Base-by-base conservation (phyloP, 2,113 vertebrate species). In the Corythornis cristatus region DNA sequence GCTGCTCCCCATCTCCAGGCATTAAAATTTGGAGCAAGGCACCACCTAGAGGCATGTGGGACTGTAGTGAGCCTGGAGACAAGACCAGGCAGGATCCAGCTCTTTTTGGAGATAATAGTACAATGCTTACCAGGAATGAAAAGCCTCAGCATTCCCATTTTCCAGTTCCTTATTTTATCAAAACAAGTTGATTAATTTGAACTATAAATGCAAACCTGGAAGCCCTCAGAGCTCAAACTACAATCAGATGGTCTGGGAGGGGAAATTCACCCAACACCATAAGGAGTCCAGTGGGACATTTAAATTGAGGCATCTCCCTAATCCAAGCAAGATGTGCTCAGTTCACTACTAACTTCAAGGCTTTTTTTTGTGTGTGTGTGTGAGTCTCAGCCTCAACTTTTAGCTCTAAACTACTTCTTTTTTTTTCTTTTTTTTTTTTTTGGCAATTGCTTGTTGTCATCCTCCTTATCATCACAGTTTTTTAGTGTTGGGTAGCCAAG, bases 11-110 rank as follows among this genome's bases (percentile, higher is more conserved):
- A 11, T 54, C 40, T 93, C 25, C 68, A 2, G 51, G 77, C 84
- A 33, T 15, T 40, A 88, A 96, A 95, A 33, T 83, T 79, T 82
- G 87, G 96, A 90, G 95, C 61, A 68, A 96, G 96, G 96, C 97
- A 95, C 97, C 97, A 93, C 96, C 98, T 97, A 93, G 96, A 97
- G 98, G 97, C 90, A 12, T 54, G 16, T 50, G 31, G 21, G 60
- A 12, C 40, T 83, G 76, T 6, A 78, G 35, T 18, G 21, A 94
- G 81, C 46, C 65, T 46, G 68, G 37, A 48, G 40, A 9, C 1
- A 2, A 60, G 43, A 21, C 3, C 31, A 2, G 20, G 37, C 28
- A 4, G 18, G 40, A 35, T 31, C 50, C 54, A 33, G 74, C 82
- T 78, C 79, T 51, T 87, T 48, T 77, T 64, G 15, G 9, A 4